Evolutionary conservation across 1,140 invertebrate species (phyloP), one percentile per base, ranked within the genome.

Genomic region (Chrysomallon squamiferum): DNA sequence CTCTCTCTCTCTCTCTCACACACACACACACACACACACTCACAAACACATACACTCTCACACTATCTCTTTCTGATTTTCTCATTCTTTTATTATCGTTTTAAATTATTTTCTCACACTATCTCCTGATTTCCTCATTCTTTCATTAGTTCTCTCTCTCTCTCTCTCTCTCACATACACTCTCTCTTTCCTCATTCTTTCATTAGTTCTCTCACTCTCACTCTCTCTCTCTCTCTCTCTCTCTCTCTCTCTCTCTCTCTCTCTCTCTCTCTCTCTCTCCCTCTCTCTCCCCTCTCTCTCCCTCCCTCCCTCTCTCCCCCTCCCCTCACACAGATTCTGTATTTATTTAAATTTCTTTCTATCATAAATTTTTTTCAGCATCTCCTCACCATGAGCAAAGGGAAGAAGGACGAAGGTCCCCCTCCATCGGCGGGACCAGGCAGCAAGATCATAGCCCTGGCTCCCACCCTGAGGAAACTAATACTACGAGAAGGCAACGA

Each of bases 391-490:
- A 59, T 59, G 30, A 41, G 57, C 30, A 35, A 59, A 20, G 68
- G 67, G 2, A 79, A 77, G 61, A 79, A 82, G 59, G 74, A 81
- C 18, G 75, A 81, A 7, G 78, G 81, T 54, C 71, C 79, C 0
- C 67, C 73, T 2, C 82, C 82, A 4, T 66, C 77, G 1, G 72
- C 72, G 56, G 82, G 83, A 2, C 81, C 81, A 0, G 82, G 83
- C 20, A 83, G 81, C 66, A 80, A 76, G 61, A 80, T 85, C 30
- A 62, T 63, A 18, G 77, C 78, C 2, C 70, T 85, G 43, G 76
- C 80, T 9, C 71, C 74, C 0, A 68, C 66, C 18, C 66, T 83
- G 9, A 64, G 71, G 18, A 73, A 72, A 32, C 77, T 74, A 67
- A 71, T 80, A 50, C 62, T 68, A 9, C 47, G 65, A 29, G 71